Conservation (phyloP, 37 sponge, comb jelly and placozoan genomes). For the Sycon ciliatum region DNA sequence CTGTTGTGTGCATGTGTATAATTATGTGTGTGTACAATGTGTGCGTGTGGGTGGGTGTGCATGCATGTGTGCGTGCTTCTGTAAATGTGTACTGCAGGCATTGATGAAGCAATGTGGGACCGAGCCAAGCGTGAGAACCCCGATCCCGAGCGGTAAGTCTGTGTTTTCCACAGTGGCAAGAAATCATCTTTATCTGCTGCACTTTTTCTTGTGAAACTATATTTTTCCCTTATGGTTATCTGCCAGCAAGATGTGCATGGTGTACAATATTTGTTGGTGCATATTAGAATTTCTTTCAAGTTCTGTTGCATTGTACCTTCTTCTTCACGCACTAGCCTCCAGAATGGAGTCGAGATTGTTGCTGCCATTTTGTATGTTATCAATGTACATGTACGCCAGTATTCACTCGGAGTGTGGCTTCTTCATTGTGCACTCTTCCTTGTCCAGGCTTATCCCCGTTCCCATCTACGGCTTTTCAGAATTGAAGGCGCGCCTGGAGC, state of each 20-base stretch:
- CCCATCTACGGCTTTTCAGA: constrained; percentile 70
- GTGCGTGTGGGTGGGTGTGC: neutral
- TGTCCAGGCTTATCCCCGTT: constrained; percentile 65
- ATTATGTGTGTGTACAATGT: constrained; percentile 1
- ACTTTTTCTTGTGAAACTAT: no score
- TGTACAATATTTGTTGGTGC: no score
- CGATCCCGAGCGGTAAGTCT: constrained; percentile 52
- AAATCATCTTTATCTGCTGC: neutral
- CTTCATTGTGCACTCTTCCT: constrained; percentile 1
- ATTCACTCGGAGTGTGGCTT: neutral
- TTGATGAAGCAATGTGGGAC: constrained; percentile 67
- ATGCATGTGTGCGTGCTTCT: neutral
- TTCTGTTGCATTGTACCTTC: neutral
- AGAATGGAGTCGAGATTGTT: no score
- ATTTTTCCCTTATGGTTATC: no score
- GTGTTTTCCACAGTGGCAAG: neutral
- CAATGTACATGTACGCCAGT: neutral
- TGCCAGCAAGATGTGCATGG: no score
- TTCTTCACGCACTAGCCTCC: no score
- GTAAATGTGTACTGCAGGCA: constrained; percentile 32
- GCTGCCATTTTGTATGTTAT: no score
- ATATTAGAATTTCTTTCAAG: neutral
- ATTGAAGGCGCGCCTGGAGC: constrained; percentile 58
- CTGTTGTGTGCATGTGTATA: neutral
- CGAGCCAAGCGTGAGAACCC: constrained; percentile 74